Percentiles rank a stretch among this genome's conserved stretches.
phyloP scores from a whole-genome alignment of 2,888 invertebrate species.

The Rhimphoctona megacephalus region DNA sequence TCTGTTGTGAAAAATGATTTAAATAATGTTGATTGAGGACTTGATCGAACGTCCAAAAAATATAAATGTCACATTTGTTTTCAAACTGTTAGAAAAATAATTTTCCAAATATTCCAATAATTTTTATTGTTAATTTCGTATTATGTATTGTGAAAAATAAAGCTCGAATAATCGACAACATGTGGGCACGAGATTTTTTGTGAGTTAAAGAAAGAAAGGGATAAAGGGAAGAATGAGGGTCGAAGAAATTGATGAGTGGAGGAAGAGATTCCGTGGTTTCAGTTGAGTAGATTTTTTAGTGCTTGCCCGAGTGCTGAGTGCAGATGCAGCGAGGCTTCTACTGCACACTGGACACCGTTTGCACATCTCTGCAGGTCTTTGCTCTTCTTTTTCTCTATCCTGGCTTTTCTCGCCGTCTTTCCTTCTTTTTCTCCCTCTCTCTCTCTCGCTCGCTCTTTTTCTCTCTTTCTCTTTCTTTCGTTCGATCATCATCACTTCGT shows the following conservation, averaged over 20 bases:
- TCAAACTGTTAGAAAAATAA: too few relatives aligned
- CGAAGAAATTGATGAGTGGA: slow-evolving; percentile 40
- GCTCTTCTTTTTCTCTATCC: slow-evolving; percentile 53
- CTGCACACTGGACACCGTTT: slow-evolving; percentile 67
- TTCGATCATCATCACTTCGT: slow-evolving; percentile 28
- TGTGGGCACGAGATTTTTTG: slow-evolving; percentile 4
- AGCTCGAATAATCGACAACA: slow-evolving; percentile 10
- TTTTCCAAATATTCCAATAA: too few relatives aligned
- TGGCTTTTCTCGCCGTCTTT: slow-evolving; percentile 29
- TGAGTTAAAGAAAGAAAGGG: neutral
- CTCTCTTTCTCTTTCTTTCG: slow-evolving; percentile 61
- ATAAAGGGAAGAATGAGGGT: neutral
- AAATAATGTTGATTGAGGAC: too few relatives aligned
- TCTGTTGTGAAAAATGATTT: too few relatives aligned
- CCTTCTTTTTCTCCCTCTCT: slow-evolving; percentile 1
- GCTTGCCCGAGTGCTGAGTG: slow-evolving; percentile 38
- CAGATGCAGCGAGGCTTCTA: slow-evolving; percentile 43
- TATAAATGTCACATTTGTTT: too few relatives aligned
- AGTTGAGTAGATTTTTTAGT: neutral
- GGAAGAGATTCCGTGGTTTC: neutral
- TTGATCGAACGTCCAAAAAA: too few relatives aligned
- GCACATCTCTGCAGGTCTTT: slow-evolving; percentile 49
- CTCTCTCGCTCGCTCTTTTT: slow-evolving; percentile 24
- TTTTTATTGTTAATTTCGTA: too few relatives aligned
- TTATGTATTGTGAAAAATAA: neutral